Evolutionary conservation across 2,888 invertebrate species (phyloP).

Genomic region (Drosophila engyochracea): DNA sequence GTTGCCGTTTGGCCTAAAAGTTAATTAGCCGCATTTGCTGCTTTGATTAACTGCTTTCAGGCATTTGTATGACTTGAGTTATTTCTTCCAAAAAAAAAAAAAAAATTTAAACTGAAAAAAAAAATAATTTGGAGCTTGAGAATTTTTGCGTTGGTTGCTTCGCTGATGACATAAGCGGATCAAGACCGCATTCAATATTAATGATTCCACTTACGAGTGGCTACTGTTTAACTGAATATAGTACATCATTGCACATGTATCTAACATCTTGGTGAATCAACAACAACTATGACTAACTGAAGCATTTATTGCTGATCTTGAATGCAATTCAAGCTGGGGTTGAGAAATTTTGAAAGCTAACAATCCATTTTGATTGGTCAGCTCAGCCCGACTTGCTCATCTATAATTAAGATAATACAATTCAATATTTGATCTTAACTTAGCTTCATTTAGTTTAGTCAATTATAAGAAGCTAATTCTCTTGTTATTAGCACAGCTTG

Average conservation of each 20-base stretch:
- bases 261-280: constrained; percentile 4
- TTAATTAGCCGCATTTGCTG: constrained; percentile 78
- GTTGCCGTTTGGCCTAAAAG: constrained; percentile 73
- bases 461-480: not conserved
- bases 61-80: constrained; percentile 58
- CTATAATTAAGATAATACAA: constrained; percentile 39
- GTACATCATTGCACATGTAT: constrained; percentile 7
- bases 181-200: constrained; percentile 52
- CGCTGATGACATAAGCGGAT: constrained; percentile 54
- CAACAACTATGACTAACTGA: constrained; percentile 24
- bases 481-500: not conserved
- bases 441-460: not conserved
- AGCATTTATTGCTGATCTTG: constrained; percentile 39
- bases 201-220: constrained; percentile 23
- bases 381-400: constrained; percentile 11
- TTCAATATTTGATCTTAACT: not conserved
- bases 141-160: constrained; percentile 53
- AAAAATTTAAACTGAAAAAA: constrained; percentile 19
- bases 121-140: constrained; percentile 60
- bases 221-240: constrained; percentile 33
- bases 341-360: constrained; percentile 13
- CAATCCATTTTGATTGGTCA: constrained; percentile 34
- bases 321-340: constrained; percentile 9
- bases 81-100: constrained; percentile 40
- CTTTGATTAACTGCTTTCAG: constrained; percentile 73